These are phyloP conservation scores for Drusus annulatus DNA, from an alignment of 1,140 invertebrate genomes.

Conservation along the genomic window DNA sequence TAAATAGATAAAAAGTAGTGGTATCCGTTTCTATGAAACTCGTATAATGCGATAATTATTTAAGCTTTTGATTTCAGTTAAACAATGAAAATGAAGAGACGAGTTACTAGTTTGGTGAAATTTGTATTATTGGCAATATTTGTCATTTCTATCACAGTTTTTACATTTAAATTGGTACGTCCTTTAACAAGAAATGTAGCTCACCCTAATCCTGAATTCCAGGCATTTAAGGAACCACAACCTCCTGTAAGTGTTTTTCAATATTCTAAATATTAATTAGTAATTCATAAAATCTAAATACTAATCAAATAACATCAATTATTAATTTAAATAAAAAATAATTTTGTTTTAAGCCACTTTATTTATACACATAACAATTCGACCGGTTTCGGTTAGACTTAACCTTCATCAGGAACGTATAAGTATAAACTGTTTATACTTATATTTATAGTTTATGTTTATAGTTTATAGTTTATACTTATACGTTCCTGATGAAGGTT, in stretches of 20 bases:
- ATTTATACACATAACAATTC: too few species aligned
- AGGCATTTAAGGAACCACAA: conserved; percentile 28
- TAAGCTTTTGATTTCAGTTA: conserved; percentile 12
- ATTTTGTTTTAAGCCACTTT: too few species aligned
- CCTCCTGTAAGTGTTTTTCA: conserved; percentile 33
- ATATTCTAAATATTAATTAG: neutral
- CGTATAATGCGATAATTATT: neutral
- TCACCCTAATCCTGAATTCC: neutral
- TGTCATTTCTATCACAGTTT: conserved; percentile 48
- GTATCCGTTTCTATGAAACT: neutral
- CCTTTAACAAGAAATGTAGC: conserved; percentile 30
- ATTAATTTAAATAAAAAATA: too few species aligned
- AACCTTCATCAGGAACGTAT: too few species aligned
- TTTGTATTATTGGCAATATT: conserved; percentile 48
- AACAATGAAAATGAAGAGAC: conserved; percentile 50
- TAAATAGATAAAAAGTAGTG: neutral
- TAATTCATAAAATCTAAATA: too few species aligned
- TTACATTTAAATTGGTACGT: conserved; percentile 54
- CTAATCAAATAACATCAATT: too few species aligned
- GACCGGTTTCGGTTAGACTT: too few species aligned
- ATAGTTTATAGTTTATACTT: too few species aligned
- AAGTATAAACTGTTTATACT: too few species aligned
- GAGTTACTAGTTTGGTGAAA: conserved; percentile 50
- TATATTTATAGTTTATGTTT: too few species aligned
- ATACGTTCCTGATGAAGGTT: too few species aligned